Conservation (phyloP, 2,888 invertebrate genomes). For the Agonopterix heracliana region DNA sequence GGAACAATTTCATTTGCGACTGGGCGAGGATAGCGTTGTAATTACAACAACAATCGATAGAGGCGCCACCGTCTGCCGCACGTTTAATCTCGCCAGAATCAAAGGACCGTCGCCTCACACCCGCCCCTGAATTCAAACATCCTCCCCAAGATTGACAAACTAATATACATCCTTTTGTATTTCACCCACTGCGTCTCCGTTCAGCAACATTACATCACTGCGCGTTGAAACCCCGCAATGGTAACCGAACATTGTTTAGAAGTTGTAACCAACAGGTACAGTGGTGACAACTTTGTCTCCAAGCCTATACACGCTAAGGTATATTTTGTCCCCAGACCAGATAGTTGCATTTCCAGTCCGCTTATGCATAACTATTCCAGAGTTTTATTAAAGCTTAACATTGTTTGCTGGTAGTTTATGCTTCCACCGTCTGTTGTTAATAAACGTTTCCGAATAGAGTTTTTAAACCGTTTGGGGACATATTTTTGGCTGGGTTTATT, state of each 20-base stretch:
- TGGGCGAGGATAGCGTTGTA: conserved; percentile 75
- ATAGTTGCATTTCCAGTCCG: conserved; percentile 70
- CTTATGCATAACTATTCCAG: conserved; percentile 55
- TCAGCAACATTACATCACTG: neutral
- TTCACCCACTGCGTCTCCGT: conserved; percentile 30
- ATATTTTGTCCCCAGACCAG: conserved; percentile 63
- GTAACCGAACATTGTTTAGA: conserved; percentile 12
- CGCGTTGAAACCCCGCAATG: conserved; percentile 27
- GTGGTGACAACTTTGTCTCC: conserved; percentile 63
- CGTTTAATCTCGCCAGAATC: conserved; percentile 75
- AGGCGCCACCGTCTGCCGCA: conserved; percentile 76
- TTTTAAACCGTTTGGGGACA: neutral
- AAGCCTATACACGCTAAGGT: conserved; percentile 63
- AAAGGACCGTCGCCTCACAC: conserved; percentile 73
- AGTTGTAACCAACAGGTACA: conserved; percentile 40
- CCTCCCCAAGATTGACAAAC: conserved; percentile 32
- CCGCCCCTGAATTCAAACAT: conserved; percentile 46
- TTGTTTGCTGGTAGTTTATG: conserved; percentile 32
- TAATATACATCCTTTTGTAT: conserved; percentile 15
- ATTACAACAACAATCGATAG: conserved; percentile 77
- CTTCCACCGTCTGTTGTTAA: neutral
- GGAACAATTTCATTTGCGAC: conserved; percentile 77
- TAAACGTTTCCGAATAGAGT: conserved; percentile 3
- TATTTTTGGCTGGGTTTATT: conserved; percentile 6
- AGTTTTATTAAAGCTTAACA: conserved; percentile 63